Conservation (phyloP, 1,140 invertebrate genomes). For the Euglossa dilemma region DNA sequence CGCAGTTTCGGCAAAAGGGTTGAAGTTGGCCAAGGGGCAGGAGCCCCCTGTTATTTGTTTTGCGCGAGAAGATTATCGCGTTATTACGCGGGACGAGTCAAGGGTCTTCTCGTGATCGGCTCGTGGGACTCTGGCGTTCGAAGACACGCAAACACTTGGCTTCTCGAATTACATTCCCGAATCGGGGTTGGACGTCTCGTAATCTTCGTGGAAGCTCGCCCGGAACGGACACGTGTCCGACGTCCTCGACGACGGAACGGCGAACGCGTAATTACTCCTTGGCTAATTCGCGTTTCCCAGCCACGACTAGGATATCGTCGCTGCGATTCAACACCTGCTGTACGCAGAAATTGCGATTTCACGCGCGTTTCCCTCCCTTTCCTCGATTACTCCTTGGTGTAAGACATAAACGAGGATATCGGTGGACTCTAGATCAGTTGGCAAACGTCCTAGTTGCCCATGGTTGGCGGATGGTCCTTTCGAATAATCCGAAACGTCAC, state of each 20-base stretch:
- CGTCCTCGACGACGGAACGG: neutral
- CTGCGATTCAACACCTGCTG: too few relatives aligned
- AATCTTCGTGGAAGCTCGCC: slow-evolving; percentile 43
- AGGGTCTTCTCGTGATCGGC: slow-evolving; percentile 57
- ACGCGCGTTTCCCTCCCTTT: neutral
- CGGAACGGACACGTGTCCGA: slow-evolving; percentile 27
- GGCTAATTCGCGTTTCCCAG: neutral
- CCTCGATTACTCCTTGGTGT: neutral
- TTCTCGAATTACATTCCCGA: slow-evolving; percentile 67
- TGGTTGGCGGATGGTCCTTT: neutral
- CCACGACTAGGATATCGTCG: neutral
- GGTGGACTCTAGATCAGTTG: neutral
- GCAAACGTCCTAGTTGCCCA: slow-evolving; percentile 16
- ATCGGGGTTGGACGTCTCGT: slow-evolving; percentile 41
- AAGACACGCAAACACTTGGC: slow-evolving; percentile 65
- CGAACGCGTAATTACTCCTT: slow-evolving; percentile 35
- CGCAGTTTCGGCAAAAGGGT: slow-evolving; percentile 69
- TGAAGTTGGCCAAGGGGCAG: slow-evolving; percentile 49
- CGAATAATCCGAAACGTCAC: slow-evolving; percentile 48
- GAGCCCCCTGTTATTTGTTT: slow-evolving; percentile 72
- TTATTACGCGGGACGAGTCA: slow-evolving; percentile 73
- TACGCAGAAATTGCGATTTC: too few relatives aligned
- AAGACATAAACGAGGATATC: neutral
- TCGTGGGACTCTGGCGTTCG: slow-evolving; percentile 23
- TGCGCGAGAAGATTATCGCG: slow-evolving; percentile 76